Conservation (phyloP, 2,113 vertebrate species). For the Apteryx owenii region DNA sequence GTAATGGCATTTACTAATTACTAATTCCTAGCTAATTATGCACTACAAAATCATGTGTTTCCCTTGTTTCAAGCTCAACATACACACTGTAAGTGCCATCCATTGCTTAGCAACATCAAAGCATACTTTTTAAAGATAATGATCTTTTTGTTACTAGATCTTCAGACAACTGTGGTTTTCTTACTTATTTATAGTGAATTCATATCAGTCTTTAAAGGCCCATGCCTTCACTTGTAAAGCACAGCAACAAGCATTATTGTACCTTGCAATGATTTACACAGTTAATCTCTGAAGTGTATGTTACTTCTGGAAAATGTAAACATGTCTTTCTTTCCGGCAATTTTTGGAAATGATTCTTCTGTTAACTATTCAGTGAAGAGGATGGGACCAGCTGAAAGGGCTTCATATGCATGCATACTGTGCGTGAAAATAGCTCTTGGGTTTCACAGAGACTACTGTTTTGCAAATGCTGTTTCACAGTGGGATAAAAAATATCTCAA, state of each 20-base stretch:
- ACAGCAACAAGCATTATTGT: background rate
- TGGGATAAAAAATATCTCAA: background rate
- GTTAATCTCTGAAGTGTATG: background rate
- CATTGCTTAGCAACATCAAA: constrained; percentile 26
- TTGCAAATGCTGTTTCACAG: background rate
- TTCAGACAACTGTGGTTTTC: background rate
- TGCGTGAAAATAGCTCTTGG: background rate
- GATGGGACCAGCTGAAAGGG: background rate
- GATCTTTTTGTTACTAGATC: background rate
- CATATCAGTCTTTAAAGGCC: background rate
- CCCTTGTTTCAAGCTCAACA: background rate
- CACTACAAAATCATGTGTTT: background rate
- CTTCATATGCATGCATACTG: accelerated
- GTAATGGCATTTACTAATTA: background rate
- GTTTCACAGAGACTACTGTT: background rate
- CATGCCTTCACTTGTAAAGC: background rate
- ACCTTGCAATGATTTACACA: background rate
- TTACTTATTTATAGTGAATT: background rate
- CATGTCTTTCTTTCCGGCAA: background rate
- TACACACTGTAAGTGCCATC: background rate
- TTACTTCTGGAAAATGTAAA: background rate
- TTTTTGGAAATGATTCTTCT: background rate
- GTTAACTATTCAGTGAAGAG: background rate
- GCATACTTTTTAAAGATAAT: background rate
- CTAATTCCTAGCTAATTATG: background rate